Evolutionary conservation across 1,140 invertebrate species (phyloP).

Genomic region (Monochamus saltuarius): DNA sequence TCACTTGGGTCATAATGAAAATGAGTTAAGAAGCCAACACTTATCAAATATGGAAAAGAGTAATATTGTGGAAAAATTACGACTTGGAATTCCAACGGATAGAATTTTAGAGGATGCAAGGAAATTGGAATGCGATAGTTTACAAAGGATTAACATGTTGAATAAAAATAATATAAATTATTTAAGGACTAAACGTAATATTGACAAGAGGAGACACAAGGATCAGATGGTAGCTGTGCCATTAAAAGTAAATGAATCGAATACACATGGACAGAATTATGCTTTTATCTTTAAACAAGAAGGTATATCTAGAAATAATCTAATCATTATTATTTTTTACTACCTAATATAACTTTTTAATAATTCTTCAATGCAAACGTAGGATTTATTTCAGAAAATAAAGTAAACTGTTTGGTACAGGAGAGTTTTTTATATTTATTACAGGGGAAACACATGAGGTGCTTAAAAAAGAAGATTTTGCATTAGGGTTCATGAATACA

Average conservation of each 20-base stretch:
- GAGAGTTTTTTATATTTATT: neutral
- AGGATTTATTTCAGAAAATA: too few species aligned
- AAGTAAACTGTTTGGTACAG: neutral
- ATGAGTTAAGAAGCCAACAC: constrained; percentile 15
- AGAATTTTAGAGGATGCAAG: constrained; percentile 25
- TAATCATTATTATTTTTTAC: too few species aligned
- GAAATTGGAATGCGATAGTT: constrained; percentile 5
- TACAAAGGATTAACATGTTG: constrained; percentile 18
- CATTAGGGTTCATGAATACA: constrained; percentile 25
- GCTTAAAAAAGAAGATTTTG: constrained; percentile 19
- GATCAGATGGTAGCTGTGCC: constrained; percentile 21
- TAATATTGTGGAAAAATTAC: constrained; percentile 19
- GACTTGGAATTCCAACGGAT: constrained; percentile 10
- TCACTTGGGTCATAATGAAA: constrained; percentile 23
- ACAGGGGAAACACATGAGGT: constrained; percentile 2
- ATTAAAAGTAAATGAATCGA: constrained; percentile 26
- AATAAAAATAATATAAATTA: constrained; percentile 21
- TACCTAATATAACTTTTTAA: too few species aligned
- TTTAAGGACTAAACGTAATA: constrained; percentile 25
- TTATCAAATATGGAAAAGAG: constrained; percentile 19
- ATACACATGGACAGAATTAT: constrained; percentile 24
- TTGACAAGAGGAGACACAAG: constrained; percentile 18
- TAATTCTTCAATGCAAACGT: too few species aligned
- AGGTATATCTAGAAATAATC: constrained; percentile 1
- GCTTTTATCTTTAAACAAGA: constrained; percentile 24